Evolutionary conservation across 2,888 invertebrate species (phyloP), one percentile per base, ranked within the genome.

Genomic region (Hypena proboscidalis): DNA sequence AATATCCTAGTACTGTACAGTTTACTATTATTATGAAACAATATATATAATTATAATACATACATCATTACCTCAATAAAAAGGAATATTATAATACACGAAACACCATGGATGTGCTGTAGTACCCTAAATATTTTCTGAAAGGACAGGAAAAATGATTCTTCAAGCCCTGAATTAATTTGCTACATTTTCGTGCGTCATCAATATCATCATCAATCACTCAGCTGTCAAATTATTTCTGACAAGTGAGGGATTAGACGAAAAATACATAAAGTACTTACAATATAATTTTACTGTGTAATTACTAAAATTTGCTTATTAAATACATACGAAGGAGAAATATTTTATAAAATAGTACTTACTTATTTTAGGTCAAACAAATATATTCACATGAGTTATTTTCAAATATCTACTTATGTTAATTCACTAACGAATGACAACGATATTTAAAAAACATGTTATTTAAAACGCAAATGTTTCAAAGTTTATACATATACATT

Each of bases 1-100:
- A 54, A 38, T 57, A 61, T 52, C 26, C 52, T 66, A 66, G 32
- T 34, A 48, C 58, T 63, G 63, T 63, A 63, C 63, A 63, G 17
- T 13, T 1, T 38, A 31, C 9, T 19, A 23, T 23, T 11, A 15
- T 34, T 35, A 32, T 32, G 4, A 13, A 42, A 19, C 29, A 32
- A 42, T 49, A 33, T 36, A 32, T 45, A 50, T 25, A n/a, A 44
- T 27, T 13, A 20, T 21, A 22, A 22, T 19, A 10, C 15, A 19
- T 22, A 11, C 17, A 17, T n/a, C n/a, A n/a, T n/a, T n/a, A n/a
- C n/a, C n/a, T n/a, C n/a, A n/a, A n/a, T n/a, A n/a, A n/a, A n/a
- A n/a, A n/a, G n/a, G n/a, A 29, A 41, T 20, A 34, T 13, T 35
- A 34, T 42, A 27, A 21, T 29, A 29, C 15, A 29, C n/a, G 5